phyloP scores from a whole-genome alignment of 2,888 invertebrate genomes.

The Lasioglossum leucozonium region DNA sequence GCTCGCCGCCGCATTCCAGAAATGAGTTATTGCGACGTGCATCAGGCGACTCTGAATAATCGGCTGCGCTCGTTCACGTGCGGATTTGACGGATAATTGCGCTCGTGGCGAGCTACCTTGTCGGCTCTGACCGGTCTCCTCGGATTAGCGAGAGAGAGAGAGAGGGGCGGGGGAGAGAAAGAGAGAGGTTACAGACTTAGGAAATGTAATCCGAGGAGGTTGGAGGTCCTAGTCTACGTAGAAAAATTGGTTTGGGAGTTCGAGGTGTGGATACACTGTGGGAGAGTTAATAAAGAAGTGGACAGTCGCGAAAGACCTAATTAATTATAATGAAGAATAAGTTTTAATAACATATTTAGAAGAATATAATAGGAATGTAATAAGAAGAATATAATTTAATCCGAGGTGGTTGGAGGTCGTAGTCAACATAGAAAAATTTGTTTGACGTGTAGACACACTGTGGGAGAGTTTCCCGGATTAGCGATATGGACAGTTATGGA shows the following conservation, averaged over 20 bases:
- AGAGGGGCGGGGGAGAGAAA: too few species aligned
- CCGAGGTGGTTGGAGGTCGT: too few species aligned
- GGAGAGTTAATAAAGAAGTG: not conserved
- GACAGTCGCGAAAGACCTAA: not conserved
- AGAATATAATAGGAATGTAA: too few species aligned
- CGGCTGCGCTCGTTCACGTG: not conserved
- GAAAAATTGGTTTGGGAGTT: not conserved
- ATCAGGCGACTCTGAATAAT: slow-evolving; percentile 27
- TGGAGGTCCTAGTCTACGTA: too few species aligned
- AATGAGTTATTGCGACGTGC: slow-evolving; percentile 49
- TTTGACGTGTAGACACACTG: too few species aligned
- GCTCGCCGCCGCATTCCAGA: slow-evolving; percentile 17
- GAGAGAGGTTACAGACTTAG: not conserved
- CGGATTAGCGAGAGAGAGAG: not conserved
- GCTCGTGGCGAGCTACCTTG: not conserved
- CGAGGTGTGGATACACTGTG: not conserved
- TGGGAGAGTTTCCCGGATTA: too few species aligned
- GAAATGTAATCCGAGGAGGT: not conserved
- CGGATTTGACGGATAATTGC: not conserved
- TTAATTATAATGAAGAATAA: too few species aligned
- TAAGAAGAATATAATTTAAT: too few species aligned
- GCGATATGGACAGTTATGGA: too few species aligned
- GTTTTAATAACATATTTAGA: too few species aligned
- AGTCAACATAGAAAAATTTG: too few species aligned
- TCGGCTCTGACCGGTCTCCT: not conserved